Conservation (phyloP, 2,113 vertebrate genomes). For the Spea bombifrons region DNA sequence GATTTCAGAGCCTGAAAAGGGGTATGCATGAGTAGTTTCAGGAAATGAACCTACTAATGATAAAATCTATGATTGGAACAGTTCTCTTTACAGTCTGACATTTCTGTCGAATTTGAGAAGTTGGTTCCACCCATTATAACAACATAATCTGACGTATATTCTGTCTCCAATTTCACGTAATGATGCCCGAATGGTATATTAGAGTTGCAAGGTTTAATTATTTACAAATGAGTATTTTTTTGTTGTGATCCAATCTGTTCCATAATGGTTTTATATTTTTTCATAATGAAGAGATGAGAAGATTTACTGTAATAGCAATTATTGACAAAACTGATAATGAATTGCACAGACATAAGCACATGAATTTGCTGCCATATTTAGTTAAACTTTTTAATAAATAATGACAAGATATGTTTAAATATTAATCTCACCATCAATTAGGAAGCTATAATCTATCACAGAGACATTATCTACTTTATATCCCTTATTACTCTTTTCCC, state of each 20-base stretch:
- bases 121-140: too few species aligned
- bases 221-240: background rate
- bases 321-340: constrained; percentile 45
- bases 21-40: too few species aligned
- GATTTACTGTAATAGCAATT: constrained; percentile 48
- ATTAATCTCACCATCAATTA: constrained; percentile 46
- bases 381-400: constrained; percentile 50
- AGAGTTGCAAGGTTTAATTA: background rate
- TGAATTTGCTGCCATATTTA: constrained; percentile 46
- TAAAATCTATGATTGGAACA: too few species aligned
- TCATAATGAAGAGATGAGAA: constrained; percentile 41
- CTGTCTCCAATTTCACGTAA: background rate
- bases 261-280: constrained; percentile 34
- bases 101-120: too few species aligned
- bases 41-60: too few species aligned
- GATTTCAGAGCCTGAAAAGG: too few species aligned
- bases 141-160: background rate
- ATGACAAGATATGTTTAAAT: constrained; percentile 48
- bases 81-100: too few species aligned
- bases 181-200: background rate
- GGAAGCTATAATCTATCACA: constrained; percentile 49
- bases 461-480: constrained; percentile 40
- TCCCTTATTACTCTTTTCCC: constrained; percentile 7
- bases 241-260: constrained; percentile 2
- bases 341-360: constrained; percentile 37